A percentile compares a stretch with the other conserved stretches of the same genome.
These are phyloP conservation scores for Cancer borealis DNA, from an alignment of 2,888 invertebrate genomes.

Conservation along the genomic window DNA sequence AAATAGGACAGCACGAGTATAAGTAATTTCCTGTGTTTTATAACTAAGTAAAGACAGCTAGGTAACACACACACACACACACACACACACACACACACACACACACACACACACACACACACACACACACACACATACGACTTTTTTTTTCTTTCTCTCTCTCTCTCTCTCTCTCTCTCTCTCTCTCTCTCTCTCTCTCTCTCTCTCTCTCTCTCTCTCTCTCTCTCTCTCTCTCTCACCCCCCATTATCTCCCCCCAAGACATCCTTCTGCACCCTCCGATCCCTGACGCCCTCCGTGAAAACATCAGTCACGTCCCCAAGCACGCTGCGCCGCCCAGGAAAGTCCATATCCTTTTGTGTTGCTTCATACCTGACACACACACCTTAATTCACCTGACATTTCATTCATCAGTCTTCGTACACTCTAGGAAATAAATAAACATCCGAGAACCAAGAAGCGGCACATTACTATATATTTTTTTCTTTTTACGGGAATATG, in stretches of 20 bases:
- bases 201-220: conserved; percentile 3
- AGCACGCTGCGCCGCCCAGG: too few relatives aligned
- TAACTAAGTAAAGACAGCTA: too few relatives aligned
- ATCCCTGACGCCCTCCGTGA: neutral
- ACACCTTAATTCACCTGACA: neutral
- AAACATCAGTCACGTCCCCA: neutral
- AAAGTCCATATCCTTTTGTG: neutral
- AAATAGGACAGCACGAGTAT: too few relatives aligned
- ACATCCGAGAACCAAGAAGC: neutral
- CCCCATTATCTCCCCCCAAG: neutral
- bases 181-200: conserved; percentile 11
- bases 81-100: too few relatives aligned
- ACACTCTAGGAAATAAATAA: neutral
- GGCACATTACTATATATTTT: neutral
- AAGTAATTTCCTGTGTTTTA: too few relatives aligned
- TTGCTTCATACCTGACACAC: neutral
- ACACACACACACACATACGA: too few relatives aligned
- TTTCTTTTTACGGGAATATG: neutral
- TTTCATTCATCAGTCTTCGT: neutral
- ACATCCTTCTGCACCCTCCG: neutral
- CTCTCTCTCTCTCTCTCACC: neutral
- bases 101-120: too few relatives aligned
- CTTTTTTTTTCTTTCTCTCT: neutral
- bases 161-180: conserved; percentile 11
- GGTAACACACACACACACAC: too few relatives aligned